phyloP scores from a whole-genome alignment of 2,888 invertebrate genomes.

The Rhaphigaster nebulosa region DNA sequence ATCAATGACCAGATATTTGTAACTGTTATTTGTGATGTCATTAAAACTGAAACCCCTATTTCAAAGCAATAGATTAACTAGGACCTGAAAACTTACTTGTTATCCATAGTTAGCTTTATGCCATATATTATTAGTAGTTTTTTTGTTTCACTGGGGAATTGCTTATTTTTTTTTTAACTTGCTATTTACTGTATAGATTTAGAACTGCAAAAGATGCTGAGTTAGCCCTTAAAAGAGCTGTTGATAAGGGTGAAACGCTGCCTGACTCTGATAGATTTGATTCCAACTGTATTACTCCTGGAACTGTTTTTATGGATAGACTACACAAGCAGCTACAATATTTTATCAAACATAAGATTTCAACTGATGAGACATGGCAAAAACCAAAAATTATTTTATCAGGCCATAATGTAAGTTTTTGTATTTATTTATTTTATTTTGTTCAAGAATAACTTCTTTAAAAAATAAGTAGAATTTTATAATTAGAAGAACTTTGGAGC shows the following conservation, averaged over 20 bases:
- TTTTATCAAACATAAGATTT: constrained; percentile 88
- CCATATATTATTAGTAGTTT: background rate
- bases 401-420: constrained; percentile 85
- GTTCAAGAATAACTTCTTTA: background rate
- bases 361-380: constrained; percentile 89
- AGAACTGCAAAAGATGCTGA: constrained; percentile 92
- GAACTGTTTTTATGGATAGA: constrained; percentile 92
- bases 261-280: constrained; percentile 90
- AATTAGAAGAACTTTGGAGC: background rate
- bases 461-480: background rate
- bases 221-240: constrained; percentile 80
- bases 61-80: no score
- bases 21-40: no score
- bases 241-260: constrained; percentile 81
- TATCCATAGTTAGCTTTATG: background rate
- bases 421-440: background rate
- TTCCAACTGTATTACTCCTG: constrained; percentile 98
- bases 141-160: background rate
- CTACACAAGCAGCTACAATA: constrained; percentile 88
- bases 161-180: background rate
- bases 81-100: background rate
- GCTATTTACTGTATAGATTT: constrained; percentile 72
- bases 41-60: no score
- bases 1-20: no score
- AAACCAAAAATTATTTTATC: constrained; percentile 88